Evolutionary conservation across 2,113 vertebrate genomes (phyloP).

Genomic region (Nycticorax nycticorax): DNA sequence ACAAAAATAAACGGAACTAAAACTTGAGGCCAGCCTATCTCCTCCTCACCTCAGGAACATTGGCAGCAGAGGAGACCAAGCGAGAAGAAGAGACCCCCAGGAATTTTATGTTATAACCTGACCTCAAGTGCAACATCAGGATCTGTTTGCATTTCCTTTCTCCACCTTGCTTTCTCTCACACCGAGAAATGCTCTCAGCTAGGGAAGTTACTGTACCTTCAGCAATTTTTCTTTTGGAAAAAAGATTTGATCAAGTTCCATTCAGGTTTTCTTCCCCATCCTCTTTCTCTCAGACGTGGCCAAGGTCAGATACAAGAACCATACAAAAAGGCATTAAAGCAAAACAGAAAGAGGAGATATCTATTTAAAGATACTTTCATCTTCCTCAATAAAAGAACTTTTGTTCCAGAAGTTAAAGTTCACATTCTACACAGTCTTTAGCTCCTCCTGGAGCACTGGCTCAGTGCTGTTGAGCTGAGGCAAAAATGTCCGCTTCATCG

Average conservation of each 20-base stretch:
- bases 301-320: neutral
- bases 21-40: neutral
- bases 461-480: neutral
- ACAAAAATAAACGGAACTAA: constrained; percentile 2
- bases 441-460: neutral
- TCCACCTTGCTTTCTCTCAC: neutral
- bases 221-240: neutral
- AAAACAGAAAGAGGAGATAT: neutral
- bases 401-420: neutral
- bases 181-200: neutral
- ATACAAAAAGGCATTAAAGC: neutral
- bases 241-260: neutral
- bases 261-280: neutral
- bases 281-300: neutral
- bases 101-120: neutral
- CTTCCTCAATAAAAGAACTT: neutral
- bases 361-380: constrained; percentile 1
- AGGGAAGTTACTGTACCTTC: neutral
- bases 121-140: neutral
- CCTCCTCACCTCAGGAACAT: neutral
- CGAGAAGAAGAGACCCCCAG: neutral
- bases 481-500: neutral
- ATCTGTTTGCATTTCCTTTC: neutral
- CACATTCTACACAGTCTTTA: neutral
- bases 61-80: neutral